Conservation (phyloP, 2,888 invertebrate genomes). For the Emesis furor region DNA sequence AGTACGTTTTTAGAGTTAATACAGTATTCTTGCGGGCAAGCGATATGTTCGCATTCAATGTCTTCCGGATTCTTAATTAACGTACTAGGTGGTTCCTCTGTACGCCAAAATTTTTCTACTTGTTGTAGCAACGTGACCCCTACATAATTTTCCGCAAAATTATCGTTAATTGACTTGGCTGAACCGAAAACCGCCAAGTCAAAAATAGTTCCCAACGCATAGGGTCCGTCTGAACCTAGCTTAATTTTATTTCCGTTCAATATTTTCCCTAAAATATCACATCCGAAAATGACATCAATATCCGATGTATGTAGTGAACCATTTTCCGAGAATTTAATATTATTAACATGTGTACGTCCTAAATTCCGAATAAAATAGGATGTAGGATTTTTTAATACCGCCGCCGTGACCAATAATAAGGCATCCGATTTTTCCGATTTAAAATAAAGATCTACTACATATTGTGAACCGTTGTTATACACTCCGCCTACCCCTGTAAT, state of each 20-base stretch:
- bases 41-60: not conserved
- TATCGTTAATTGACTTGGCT: not conserved
- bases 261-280: not conserved
- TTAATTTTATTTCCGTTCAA: not conserved
- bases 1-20: no score
- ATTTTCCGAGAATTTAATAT: not conserved
- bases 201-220: conserved; percentile 27
- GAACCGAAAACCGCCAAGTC: not conserved
- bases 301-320: not conserved
- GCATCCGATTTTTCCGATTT: conserved; percentile 8
- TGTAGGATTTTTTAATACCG: conserved; percentile 21
- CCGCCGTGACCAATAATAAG: not conserved
- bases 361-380: not conserved
- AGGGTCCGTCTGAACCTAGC: conserved; percentile 16
- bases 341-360: not conserved
- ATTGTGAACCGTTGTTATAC: not conserved
- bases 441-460: not conserved
- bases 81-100: not conserved
- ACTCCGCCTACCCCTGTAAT: not conserved
- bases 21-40: no score
- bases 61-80: not conserved
- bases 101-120: not conserved
- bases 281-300: not conserved
- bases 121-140: not conserved
- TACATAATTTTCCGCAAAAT: not conserved